Evolutionary conservation across 1,140 invertebrate genomes (phyloP).

Genomic region (Habropoda laboriosa): DNA sequence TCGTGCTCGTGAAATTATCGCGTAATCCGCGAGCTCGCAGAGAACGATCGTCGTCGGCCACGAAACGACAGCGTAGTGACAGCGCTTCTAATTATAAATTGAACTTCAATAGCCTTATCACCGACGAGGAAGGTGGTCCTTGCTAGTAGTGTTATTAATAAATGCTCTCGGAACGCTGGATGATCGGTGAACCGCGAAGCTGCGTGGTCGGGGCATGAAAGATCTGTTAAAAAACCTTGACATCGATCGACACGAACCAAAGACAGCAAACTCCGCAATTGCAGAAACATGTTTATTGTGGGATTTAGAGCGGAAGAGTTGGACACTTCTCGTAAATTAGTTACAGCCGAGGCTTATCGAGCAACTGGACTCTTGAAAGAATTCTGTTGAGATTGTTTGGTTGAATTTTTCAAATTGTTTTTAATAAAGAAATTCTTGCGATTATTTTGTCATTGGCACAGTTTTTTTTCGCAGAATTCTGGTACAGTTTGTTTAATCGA

Average conservation of each 20-base stretch:
- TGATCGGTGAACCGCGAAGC: slow-evolving; percentile 25
- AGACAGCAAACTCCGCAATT: too few species aligned
- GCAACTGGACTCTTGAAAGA: too few species aligned
- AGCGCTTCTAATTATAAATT: slow-evolving; percentile 35
- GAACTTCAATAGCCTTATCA: slow-evolving; percentile 34
- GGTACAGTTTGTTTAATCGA: too few species aligned
- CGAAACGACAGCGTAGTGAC: neutral
- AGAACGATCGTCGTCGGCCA: slow-evolving; percentile 7
- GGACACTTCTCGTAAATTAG: too few species aligned
- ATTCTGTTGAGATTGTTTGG: too few species aligned
- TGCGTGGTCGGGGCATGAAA: neutral
- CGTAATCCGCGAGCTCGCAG: neutral
- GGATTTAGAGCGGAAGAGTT: too few species aligned
- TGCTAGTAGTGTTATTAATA: slow-evolving; percentile 24
- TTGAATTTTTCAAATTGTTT: too few species aligned
- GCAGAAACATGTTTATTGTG: too few species aligned
- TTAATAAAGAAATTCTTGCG: too few species aligned
- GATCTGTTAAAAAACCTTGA: slow-evolving; percentile 40
- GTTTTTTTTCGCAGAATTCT: too few species aligned
- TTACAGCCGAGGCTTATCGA: too few species aligned
- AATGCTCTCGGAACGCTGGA: slow-evolving; percentile 8
- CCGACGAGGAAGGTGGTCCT: slow-evolving; percentile 6
- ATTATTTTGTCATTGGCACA: too few species aligned
- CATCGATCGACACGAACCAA: slow-evolving; percentile 13
- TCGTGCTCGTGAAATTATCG: neutral